phyloP scores from a whole-genome alignment of 2,888 invertebrate genomes.

The Achlya flavicornis region DNA sequence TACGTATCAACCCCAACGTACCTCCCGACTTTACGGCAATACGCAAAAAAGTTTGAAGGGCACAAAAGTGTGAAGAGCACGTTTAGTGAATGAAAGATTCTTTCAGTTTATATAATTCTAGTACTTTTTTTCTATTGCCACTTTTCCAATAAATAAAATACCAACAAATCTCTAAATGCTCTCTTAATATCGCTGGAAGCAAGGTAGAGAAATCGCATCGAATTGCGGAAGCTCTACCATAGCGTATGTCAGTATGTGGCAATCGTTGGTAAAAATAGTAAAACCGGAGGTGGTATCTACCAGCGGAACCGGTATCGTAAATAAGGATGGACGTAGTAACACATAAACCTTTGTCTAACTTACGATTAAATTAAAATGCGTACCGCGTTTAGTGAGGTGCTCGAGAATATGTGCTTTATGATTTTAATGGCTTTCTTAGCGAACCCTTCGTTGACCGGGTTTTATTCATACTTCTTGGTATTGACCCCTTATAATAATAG shows the following conservation, averaged over 20 bases:
- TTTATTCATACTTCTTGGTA: no score
- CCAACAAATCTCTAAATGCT: not conserved
- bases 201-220: not conserved
- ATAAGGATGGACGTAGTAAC: slow-evolving; percentile 3
- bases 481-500: no score
- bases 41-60: no score
- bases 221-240: not conserved
- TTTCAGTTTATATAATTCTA: no score
- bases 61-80: no score
- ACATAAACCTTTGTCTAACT: not conserved
- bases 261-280: not conserved
- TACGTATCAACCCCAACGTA: no score
- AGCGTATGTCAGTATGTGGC: not conserved
- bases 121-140: not conserved
- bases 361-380: not conserved
- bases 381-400: not conserved
- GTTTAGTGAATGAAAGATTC: no score
- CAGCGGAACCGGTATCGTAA: not conserved
- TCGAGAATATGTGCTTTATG: not conserved
- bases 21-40: no score
- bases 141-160: not conserved
- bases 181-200: not conserved
- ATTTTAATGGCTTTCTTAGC: no score
- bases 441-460: no score
- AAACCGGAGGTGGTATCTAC: not conserved